These are phyloP conservation scores for Eupeodes latifasciatus DNA, from an alignment of 2,888 invertebrate species.

Conservation along the genomic window DNA sequence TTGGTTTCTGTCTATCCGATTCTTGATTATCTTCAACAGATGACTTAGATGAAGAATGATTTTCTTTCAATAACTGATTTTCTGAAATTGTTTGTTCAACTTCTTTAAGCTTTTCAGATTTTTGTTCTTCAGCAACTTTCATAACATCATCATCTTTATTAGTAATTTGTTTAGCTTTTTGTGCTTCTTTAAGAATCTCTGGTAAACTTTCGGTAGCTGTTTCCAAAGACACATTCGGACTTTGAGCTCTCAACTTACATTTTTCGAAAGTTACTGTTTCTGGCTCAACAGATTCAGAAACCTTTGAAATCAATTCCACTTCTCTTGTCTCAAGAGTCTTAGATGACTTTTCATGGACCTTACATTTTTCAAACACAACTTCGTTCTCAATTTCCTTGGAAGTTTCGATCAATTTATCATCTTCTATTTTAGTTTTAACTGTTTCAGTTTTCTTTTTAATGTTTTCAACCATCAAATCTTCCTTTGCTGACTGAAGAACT, in stretches of 20 bases:
- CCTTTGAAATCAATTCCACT: background rate
- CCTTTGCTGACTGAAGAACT: background rate
- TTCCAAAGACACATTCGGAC: background rate
- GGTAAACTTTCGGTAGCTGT: background rate
- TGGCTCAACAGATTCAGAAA: background rate
- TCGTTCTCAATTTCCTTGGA: background rate
- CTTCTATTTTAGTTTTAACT: background rate
- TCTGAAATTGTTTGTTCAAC: background rate
- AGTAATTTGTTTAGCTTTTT: background rate
- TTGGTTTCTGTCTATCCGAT: background rate
- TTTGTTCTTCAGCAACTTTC: background rate
- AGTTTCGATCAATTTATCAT: background rate
- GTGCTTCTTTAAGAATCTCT: background rate
- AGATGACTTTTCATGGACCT: background rate
- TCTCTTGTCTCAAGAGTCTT: background rate
- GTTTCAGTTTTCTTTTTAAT: background rate
- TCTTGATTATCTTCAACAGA: background rate
- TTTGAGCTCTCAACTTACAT: background rate
- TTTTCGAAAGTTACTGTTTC: slow-evolving; percentile 13
- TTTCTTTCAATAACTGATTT: background rate
- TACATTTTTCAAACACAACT: slow-evolving; percentile 26
- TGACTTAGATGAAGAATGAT: background rate
- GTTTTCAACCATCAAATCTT: background rate
- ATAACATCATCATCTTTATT: background rate
- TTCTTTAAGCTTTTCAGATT: background rate